A percentile compares a stretch with the other conserved stretches of the same genome.
Evolutionary conservation across 53 echinoderm and acorn worm species (phyloP).

Genomic region (Crossaster papposus): DNA sequence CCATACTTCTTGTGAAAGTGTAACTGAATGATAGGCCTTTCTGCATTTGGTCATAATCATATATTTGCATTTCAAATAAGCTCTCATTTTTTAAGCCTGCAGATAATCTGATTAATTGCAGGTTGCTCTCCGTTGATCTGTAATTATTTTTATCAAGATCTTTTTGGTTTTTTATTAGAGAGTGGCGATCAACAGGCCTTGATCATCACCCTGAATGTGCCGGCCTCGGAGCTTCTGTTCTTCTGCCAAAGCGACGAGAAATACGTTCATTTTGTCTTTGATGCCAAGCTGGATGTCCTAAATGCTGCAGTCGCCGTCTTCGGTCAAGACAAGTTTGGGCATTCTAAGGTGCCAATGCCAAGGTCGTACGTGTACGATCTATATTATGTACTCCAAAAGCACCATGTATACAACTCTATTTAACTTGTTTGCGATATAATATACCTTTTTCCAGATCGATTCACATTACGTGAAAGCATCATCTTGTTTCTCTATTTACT

Average conservation of each 20-base stretch:
- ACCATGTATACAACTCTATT: too few relatives aligned
- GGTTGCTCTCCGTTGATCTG: not conserved
- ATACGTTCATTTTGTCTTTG: slow-evolving; percentile 61
- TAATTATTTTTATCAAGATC: too few relatives aligned
- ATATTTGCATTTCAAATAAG: too few relatives aligned
- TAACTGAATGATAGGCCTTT: too few relatives aligned
- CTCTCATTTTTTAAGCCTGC: too few relatives aligned
- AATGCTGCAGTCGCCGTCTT: slow-evolving; percentile 52
- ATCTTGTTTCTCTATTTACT: not conserved
- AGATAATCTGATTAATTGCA: not conserved
- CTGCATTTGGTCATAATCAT: too few relatives aligned
- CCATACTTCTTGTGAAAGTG: too few relatives aligned
- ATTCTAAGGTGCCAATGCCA: slow-evolving; percentile 14
- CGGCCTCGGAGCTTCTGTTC: slow-evolving; percentile 62
- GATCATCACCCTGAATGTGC: slow-evolving; percentile 60
- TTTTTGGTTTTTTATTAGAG: slow-evolving; percentile 19
- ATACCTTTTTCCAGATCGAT: too few relatives aligned
- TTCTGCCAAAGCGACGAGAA: slow-evolving; percentile 62
- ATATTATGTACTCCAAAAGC: too few relatives aligned
- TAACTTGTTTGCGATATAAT: too few relatives aligned
- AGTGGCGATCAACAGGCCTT: slow-evolving; percentile 59
- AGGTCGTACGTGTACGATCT: too few relatives aligned
- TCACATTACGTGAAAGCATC: too few relatives aligned
- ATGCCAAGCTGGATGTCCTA: slow-evolving; percentile 59
- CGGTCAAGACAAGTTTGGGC: slow-evolving; percentile 53